Conservation (phyloP, 2,113 vertebrate species). For the Gulo gulo region DNA sequence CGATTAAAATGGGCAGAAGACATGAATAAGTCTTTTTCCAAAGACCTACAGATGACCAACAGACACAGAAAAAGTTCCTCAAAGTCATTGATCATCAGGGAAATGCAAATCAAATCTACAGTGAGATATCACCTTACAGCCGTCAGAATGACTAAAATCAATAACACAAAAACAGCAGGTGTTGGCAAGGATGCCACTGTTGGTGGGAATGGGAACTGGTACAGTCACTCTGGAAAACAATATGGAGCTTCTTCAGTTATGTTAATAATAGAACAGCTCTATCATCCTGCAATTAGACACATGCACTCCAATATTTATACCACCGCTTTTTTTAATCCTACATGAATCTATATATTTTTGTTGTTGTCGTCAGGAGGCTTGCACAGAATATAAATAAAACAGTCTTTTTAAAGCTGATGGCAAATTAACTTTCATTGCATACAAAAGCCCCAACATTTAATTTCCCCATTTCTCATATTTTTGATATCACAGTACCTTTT, state of each 20-base stretch:
- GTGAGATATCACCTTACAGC: too few species aligned
- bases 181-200: neutral
- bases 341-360: neutral
- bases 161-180: too few species aligned
- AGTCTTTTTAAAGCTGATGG: neutral
- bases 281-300: neutral
- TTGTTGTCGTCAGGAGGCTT: neutral
- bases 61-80: too few species aligned
- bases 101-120: too few species aligned
- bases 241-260: neutral
- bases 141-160: too few species aligned
- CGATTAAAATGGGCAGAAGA: too few species aligned
- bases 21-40: too few species aligned
- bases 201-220: neutral
- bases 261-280: neutral
- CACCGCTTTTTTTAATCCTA: neutral
- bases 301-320: neutral
- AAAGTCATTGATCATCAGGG: too few species aligned
- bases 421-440: neutral
- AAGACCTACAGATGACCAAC: too few species aligned
- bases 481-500: neutral
- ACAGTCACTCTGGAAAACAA: neutral
- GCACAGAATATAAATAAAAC: neutral
- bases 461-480: neutral
- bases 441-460: neutral